Percentiles rank a stretch among this genome's conserved stretches.
These are phyloP conservation scores for Megaptera novaeangliae DNA, from an alignment of 2,113 vertebrate genomes.

Conservation along the genomic window DNA sequence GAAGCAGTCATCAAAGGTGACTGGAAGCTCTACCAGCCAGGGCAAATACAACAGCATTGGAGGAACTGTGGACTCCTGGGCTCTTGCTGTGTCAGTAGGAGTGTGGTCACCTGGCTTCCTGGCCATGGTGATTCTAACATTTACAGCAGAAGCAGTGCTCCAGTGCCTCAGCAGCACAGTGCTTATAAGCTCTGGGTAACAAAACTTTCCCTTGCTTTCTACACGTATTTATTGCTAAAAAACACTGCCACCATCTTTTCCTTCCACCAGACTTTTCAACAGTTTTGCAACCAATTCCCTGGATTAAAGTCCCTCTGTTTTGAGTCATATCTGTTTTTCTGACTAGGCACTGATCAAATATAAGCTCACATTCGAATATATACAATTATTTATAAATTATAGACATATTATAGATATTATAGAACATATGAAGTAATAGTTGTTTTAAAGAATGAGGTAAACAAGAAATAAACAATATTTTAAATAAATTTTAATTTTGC, in stretches of 20 bases:
- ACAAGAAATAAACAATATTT: neutral
- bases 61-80: neutral
- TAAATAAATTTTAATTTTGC: constrained; percentile 9
- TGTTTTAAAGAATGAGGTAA: constrained; percentile 21
- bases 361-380: neutral
- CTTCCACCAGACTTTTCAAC: neutral
- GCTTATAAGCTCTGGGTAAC: neutral
- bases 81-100: neutral
- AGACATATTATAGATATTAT: neutral
- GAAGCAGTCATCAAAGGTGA: neutral
- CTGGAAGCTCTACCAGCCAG: neutral
- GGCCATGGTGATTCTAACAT: neutral
- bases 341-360: neutral
- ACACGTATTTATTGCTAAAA: neutral
- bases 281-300: neutral
- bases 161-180: neutral
- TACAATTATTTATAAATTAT: neutral
- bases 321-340: neutral
- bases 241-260: neutral
- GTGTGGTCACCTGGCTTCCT: neutral
- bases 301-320: neutral
- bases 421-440: neutral
- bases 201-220: neutral
- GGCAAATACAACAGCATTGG: neutral
- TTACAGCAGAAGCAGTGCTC: neutral